Percentiles rank a stretch among this genome's conserved stretches.
These are phyloP conservation scores for Cryptosula pallasiana DNA, from an alignment of 2,888 invertebrate genomes.

Conservation along the genomic window DNA sequence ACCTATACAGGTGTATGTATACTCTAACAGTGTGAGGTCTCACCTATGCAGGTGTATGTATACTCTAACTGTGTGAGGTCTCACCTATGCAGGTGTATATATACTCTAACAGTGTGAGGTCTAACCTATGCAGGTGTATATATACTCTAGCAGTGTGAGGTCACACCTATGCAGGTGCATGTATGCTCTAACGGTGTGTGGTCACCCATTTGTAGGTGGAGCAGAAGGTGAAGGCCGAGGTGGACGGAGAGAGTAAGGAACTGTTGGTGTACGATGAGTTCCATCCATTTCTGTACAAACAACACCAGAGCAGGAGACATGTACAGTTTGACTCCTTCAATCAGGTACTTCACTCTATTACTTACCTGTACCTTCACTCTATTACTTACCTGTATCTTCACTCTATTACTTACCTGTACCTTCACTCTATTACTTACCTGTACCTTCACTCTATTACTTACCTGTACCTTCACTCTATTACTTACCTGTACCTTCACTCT, in stretches of 20 bases:
- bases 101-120: too few species aligned
- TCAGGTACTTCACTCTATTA: slow-evolving; percentile 50
- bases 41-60: too few species aligned
- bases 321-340: slow-evolving; percentile 73
- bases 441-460: background rate
- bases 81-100: too few species aligned
- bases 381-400: background rate
- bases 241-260: slow-evolving; percentile 31
- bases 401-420: slow-evolving; percentile 29
- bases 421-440: background rate
- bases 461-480: too few species aligned
- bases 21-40: too few species aligned
- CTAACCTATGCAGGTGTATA: too few species aligned
- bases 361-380: slow-evolving; percentile 27
- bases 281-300: slow-evolving; percentile 79
- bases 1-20: too few species aligned
- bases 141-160: too few species aligned
- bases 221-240: background rate
- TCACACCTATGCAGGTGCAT: too few species aligned
- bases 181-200: too few species aligned
- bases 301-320: slow-evolving; percentile 61
- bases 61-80: too few species aligned
- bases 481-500: too few species aligned
- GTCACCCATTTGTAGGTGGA: slow-evolving; percentile 8
- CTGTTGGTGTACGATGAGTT: slow-evolving; percentile 70